Evolutionary conservation across 2,888 invertebrate species (phyloP), one percentile per base, ranked within the genome.

Genomic region (Strigamia crassipes): DNA sequence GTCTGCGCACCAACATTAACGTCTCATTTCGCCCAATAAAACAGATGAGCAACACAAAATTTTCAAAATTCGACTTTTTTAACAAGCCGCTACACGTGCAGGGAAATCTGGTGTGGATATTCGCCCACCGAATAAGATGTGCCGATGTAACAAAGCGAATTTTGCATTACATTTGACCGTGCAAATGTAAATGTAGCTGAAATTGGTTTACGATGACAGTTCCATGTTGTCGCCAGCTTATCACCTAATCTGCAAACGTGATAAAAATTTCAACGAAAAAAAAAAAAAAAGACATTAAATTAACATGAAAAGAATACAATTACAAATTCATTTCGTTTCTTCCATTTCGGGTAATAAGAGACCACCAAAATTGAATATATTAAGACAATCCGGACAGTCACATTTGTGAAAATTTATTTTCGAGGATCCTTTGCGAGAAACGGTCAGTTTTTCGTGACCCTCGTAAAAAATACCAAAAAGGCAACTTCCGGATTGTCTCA

Each of bases 11-110:
- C 13, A 73, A 31, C 31, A 31, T 73, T 73, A 73, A 73, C 27
- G 73, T 73, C 73, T 73, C 73, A 73, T 73, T 73, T 73, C 73
- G 10, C 13, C 31, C 73, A 31, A 73, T 73, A 73, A 73, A 73
- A 13, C 15, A 73, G 31, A 31, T 27, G 73, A 73, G 31, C 31
- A 27, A 73, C 13, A 31, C 73, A 12, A 27, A 31, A 8, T 2
- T 31, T 13, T 27, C 23, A 12, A 73, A 13, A 23, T 27, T 12
- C 73, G 0, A 0, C 23, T 15, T 10, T 73, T 66, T 66, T 23
- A 13, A 15, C 9, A n/a, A 73, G n/a, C n/a, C n/a, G n/a, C 73
- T 12, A 31, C 13, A 31, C 21, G 15, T n/a, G 13, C 15, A 6
- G n/a, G 15, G 13, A 51, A 56, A 56, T 56, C 21, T n/a, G 56